Evolutionary conservation across 2,797 vertebrate species (phyloP), one percentile per base, ranked within the genome.

Genomic region (Girardinus metallicus): DNA sequence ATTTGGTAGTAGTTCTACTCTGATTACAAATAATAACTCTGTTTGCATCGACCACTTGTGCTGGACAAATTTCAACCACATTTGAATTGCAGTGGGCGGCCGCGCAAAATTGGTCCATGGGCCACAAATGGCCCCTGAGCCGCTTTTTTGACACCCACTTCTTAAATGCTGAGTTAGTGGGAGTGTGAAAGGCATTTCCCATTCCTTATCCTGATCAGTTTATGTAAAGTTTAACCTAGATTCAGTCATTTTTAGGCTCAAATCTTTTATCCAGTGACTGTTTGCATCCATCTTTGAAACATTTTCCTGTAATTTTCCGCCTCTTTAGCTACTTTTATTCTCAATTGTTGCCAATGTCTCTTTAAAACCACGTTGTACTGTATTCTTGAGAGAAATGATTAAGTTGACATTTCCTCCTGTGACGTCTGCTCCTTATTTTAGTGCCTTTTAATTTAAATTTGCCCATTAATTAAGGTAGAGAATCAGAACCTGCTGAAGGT

Each of bases 391-490:
- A 79, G 36, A 70, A 57, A 60, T 73, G 70, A 85, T 47, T 78
- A n/a, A 76, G 36, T 12, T 86, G 60, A 77, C 53, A 81, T 85
- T 82, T 41, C 36, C 51, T 64, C 34, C 15, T 70, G 4, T 76
- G 74, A 75, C 8, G 34, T 73, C 36, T 43, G 26, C 66, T 77
- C n/a, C 51, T 15, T 39, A 47, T 55, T 78, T 82, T 75, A 80
- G 41, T 74, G 73, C 51, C 74, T 79, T 81, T 76, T 80, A 75
- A 80, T 81, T 80, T 75, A 64, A 83, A 85, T 44, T 1, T 41
- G 12, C 26, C 62, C 29, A 6, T 51, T 86, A 75, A 76, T 81
- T 73, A 75, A 75, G 64, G n/a, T 82, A 64, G 82, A 26, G 79
- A 75, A 70, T 80, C 5, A 51, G 77, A 76, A 57, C 60, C 72